These are phyloP conservation scores for Elysia crispata DNA, from an alignment of 2,888 invertebrate species.

Conservation along the genomic window DNA sequence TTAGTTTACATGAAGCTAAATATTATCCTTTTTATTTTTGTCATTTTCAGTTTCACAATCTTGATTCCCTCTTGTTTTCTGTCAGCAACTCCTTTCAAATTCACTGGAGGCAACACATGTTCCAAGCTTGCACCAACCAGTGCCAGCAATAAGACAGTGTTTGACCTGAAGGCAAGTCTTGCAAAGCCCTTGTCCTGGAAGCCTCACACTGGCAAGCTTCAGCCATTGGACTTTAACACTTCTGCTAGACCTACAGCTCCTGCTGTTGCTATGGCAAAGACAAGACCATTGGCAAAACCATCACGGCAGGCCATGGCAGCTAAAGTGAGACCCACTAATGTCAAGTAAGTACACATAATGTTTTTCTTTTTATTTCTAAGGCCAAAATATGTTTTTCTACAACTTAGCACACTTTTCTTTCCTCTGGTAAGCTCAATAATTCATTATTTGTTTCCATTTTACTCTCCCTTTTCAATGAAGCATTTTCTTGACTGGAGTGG, in stretches of 20 bases:
- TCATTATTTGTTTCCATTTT: no score
- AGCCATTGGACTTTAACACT: constrained; percentile 58
- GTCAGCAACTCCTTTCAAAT: constrained; percentile 66
- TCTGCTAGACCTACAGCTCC: no score
- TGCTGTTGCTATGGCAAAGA: neutral
- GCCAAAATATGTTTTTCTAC: no score
- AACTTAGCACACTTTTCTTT: no score
- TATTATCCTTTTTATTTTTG: no score
- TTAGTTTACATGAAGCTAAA: no score
- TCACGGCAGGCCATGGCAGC: constrained; percentile 32
- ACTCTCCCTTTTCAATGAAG: no score
- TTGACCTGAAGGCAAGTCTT: constrained; percentile 73
- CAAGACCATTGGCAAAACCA: neutral
- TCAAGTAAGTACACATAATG: constrained; percentile 44
- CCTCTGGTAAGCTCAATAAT: neutral
- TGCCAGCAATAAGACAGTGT: constrained; percentile 60
- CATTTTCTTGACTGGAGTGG: no score
- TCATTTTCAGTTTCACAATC: neutral
- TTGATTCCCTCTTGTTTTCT: constrained; percentile 21
- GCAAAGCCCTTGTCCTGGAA: constrained; percentile 72
- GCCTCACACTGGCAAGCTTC: constrained; percentile 71
- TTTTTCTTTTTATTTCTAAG: no score
- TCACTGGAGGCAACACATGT: constrained; percentile 57
- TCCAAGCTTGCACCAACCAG: constrained; percentile 54
- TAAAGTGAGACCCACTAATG: constrained; percentile 48